Percentiles rank a stretch among this genome's conserved stretches.
Evolutionary conservation across 2,888 invertebrate genomes (phyloP).

Genomic region (Aplocera efformata): DNA sequence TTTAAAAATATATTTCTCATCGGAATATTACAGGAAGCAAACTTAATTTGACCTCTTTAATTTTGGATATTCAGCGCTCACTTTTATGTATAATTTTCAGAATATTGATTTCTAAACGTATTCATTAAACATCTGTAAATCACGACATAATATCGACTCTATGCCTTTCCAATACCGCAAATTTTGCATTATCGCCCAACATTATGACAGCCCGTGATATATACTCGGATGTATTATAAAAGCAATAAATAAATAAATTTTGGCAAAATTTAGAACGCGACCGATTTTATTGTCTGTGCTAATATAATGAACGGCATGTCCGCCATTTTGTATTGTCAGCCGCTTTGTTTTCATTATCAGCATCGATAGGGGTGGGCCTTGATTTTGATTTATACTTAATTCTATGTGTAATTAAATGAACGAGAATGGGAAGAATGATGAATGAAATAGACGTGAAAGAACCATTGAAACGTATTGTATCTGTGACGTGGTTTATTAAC

Average conservation of each 20-base stretch:
- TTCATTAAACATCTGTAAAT: background rate
- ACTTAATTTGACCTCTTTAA: too few relatives aligned
- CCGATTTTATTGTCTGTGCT: slow-evolving; percentile 67
- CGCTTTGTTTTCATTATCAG: slow-evolving; percentile 38
- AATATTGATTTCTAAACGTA: too few relatives aligned
- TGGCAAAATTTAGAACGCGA: slow-evolving; percentile 72
- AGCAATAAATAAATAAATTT: slow-evolving; percentile 79
- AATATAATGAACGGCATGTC: slow-evolving; percentile 51
- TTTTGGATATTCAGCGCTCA: too few relatives aligned
- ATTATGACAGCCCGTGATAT: slow-evolving; percentile 76
- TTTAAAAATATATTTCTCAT: too few relatives aligned
- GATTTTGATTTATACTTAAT: slow-evolving; percentile 23
- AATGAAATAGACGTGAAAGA: too few relatives aligned
- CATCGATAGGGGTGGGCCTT: slow-evolving; percentile 17
- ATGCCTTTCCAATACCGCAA: slow-evolving; percentile 46
- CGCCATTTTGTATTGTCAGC: slow-evolving; percentile 49
- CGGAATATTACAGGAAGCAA: too few relatives aligned
- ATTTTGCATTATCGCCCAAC: slow-evolving; percentile 78
- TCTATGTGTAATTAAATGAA: background rate
- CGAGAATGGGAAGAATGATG: too few relatives aligned
- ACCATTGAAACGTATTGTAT: too few relatives aligned
- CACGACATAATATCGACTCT: slow-evolving; percentile 38
- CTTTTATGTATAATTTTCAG: too few relatives aligned
- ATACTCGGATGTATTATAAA: slow-evolving; percentile 78
- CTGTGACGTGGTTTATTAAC: too few relatives aligned